Evolutionary conservation across 2,888 invertebrate species (phyloP), one percentile per base, ranked within the genome.

Genomic region (Idaea aversata): DNA sequence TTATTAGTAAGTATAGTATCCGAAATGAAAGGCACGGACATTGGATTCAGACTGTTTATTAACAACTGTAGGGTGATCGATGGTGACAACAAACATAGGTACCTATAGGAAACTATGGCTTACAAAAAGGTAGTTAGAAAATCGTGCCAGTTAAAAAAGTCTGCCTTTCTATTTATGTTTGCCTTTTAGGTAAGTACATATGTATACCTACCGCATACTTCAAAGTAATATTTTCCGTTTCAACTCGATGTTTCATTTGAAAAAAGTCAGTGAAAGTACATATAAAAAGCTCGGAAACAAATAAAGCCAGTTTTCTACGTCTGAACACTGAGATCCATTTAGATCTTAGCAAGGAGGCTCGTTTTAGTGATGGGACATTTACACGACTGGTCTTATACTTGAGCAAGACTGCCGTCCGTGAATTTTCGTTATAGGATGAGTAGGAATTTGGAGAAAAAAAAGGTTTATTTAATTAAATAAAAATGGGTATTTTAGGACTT

Each of bases 281-380:
- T 64, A 61, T 61, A 60, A 60, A 66, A 61, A 65, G 36, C 61
- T 16, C 57, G 60, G 68, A 15, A 60, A 36, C 58, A 67, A 70
- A 69, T 70, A 69, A 65, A 69, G 60, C 58, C 61, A 61, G n/a
- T 60, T 69, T 61, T 66, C 36, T 67, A 71, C 74, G 70, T 75
- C 65, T 67, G 59, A 65, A 62, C 58, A 64, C 59, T 5, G 64
- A 73, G 73, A 75, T 75, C 72, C 76, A 75, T 77, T 78, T 77
- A 77, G 73, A 74, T 75, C 74, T 75, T 72, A 72, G 70, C 72
- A 69, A 70, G 63, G 63, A 64, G 67, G 62, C 63, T 36, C 57
- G 60, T 69, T 71, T 63, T 70, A 71, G 70, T 34, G 66, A 36
- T 65, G 61, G 68, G 67, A 62, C 47, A 68, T 16, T 25, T 64